These are phyloP conservation scores for Microtus richardsoni DNA, from an alignment of 2,113 vertebrate species.

Conservation along the genomic window DNA sequence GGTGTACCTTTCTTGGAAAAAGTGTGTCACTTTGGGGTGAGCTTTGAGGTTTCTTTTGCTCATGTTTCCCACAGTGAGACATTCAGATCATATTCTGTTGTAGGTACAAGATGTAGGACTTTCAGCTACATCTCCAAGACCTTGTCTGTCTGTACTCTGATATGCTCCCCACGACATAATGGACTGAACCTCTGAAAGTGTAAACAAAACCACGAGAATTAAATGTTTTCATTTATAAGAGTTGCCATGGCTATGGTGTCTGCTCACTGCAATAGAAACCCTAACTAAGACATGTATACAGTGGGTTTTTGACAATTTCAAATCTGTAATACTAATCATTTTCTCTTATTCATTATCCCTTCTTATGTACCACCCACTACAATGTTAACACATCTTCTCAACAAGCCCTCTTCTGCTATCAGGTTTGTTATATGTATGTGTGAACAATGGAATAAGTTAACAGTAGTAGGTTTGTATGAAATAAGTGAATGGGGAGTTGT, in stretches of 20 bases:
- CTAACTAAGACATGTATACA: not conserved
- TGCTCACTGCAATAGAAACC: not conserved
- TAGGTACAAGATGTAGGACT: no score
- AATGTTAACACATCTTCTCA: not conserved
- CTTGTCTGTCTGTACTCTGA: no score
- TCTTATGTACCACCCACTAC: not conserved
- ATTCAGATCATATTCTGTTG: no score
- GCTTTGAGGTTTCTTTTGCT: no score
- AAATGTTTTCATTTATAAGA: not conserved
- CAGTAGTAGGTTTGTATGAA: not conserved
- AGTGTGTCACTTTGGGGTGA: no score
- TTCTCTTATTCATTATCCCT: not conserved
- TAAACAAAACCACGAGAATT: not conserved
- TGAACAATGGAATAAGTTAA: not conserved
- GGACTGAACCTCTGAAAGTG: not conserved
- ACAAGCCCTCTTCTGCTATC: not conserved
- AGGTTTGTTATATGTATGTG: no score
- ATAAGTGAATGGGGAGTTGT: fast-evolving
- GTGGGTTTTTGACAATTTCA: not conserved
- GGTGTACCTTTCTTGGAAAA: no score
- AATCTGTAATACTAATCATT: not conserved
- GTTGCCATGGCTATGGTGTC: not conserved
- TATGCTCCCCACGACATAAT: not conserved
- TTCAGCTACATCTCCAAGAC: no score
- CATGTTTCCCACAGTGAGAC: no score